Evolutionary conservation across 2,888 invertebrate genomes (phyloP).

Genomic region (Zaprionus obscuricornis): DNA sequence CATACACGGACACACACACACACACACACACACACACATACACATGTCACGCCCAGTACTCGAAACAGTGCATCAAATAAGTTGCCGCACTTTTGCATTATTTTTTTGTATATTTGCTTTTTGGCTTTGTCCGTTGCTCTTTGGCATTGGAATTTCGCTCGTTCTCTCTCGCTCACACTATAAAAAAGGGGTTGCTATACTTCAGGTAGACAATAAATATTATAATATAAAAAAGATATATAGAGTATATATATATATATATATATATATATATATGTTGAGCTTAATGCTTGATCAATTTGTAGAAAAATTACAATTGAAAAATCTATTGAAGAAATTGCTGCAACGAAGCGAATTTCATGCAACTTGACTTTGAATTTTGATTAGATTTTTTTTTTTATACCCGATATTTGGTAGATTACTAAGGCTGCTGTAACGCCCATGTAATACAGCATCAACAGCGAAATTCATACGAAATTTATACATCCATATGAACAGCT

Average conservation of each 20-base stretch:
- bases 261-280: too few relatives aligned
- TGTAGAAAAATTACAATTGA: too few relatives aligned
- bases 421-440: too few relatives aligned
- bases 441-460: too few relatives aligned
- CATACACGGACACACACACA: neutral
- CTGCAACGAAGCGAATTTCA: slow-evolving; percentile 1
- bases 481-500: too few relatives aligned
- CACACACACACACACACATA: neutral
- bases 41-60: slow-evolving; percentile 66
- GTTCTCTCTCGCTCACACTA: neutral
- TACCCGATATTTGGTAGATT: too few relatives aligned
- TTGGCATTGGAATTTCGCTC: neutral
- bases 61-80: slow-evolving; percentile 36
- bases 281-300: slow-evolving; percentile 55
- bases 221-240: too few relatives aligned
- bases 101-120: slow-evolving; percentile 15
- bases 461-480: too few relatives aligned
- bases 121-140: slow-evolving; percentile 17
- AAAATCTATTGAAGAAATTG: slow-evolving; percentile 10
- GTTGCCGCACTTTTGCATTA: too few relatives aligned
- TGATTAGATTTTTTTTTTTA: neutral
- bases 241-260: too few relatives aligned
- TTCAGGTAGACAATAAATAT: slow-evolving; percentile 8
- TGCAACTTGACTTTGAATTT: too few relatives aligned
- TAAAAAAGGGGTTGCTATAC: too few relatives aligned